Base-by-base conservation (phyloP, 2,113 vertebrate species). In the Pitta sordida region DNA sequence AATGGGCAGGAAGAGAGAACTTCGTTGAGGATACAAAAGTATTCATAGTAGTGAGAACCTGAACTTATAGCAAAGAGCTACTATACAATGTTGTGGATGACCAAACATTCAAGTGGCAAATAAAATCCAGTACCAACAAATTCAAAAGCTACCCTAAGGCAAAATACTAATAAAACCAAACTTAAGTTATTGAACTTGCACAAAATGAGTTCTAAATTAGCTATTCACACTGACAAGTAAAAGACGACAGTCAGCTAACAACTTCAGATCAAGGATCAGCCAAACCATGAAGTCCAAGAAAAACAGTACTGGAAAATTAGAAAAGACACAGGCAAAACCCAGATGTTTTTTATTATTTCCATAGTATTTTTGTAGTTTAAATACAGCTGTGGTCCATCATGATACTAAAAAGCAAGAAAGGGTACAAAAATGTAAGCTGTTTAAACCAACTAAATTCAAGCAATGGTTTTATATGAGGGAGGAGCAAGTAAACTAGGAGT, bases 1-100 rank as follows among this genome's bases (percentile, higher is more conserved):
- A 67, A n/a, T 34, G 79, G 34, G 7, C 12, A 46, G 1, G 2
- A 23, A 58, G 14, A 63, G 3, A 27, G 20, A 93, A 26, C 7
- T 44, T 29, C 14, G 11, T 21, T 65, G 17, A 80, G 15, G 12
- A 62, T 4, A 65, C 17, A 62, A 29, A 52, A 59, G 46, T 13
- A 79, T 12, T 65, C 27, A 15, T 65, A 23, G 37, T 34, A 81
- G 15, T 20, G 30, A 76, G 27, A 68, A 76, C 4, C 8, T 59
- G 44, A 77, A 44, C 46, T 86, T 41, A 27, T 2, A 74, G 18
- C 44, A 60, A 83, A 46, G 7, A 56, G 58, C 27, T 39, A 76
- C 53, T 20, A 49, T 11, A 63, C 0, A 1, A 73, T 17, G 6
- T 23, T 36, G 4, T 21, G 21, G 43, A 71, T 2, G 2, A 32